Base-by-base conservation (phyloP, 1,140 invertebrate genomes). In the Conopomorpha cramerella region DNA sequence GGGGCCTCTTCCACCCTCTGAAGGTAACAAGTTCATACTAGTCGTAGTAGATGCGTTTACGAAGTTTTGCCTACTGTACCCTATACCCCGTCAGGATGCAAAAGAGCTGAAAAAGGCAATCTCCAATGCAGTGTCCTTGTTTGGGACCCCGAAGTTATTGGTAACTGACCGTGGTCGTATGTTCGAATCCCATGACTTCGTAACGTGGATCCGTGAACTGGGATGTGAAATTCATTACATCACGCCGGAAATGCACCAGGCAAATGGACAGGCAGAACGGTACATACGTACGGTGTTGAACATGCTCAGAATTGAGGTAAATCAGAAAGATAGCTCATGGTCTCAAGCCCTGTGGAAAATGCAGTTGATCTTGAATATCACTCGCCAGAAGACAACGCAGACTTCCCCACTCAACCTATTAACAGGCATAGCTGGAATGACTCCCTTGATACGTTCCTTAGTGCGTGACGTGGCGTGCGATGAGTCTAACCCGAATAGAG, bases 191-290 rank as follows among this genome's bases (percentile, higher is more conserved):
- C 6, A 25, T 6, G 23, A 25, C 6, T 25, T 25, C n/a, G 23
- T 25, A 6, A 25, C n/a, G 23, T 25, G n/a, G 23, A 25, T 25
- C 6, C 6, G 12, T n/a, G 12, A 12, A 8, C 29, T 11, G 4
- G 29, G 29, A 8, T 11, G 10, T 8, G 14, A 30, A 30, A n/a
- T 30, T 11, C 12, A 25, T 6, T 25, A 7, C n/a, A n/a, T 25
- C 23, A 25, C 23, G n/a, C 23, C 23, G 6, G 23, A 25, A n/a
- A n/a, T 8, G 45, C 23, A 25, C 23, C 23, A 25, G 6, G 23
- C 6, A 6, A 25, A 25, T 25, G 23, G 23, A 7, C 23, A 25
- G n/a, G 23, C n/a, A 7, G n/a, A 25, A 25, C 6, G 23, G 23
- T 25, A n/a, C n/a, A n/a, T n/a, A 25, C 6, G 23, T 7, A 25